Conservation (phyloP, 2,888 invertebrate species). For the Drosophila nr. medialis region DNA sequence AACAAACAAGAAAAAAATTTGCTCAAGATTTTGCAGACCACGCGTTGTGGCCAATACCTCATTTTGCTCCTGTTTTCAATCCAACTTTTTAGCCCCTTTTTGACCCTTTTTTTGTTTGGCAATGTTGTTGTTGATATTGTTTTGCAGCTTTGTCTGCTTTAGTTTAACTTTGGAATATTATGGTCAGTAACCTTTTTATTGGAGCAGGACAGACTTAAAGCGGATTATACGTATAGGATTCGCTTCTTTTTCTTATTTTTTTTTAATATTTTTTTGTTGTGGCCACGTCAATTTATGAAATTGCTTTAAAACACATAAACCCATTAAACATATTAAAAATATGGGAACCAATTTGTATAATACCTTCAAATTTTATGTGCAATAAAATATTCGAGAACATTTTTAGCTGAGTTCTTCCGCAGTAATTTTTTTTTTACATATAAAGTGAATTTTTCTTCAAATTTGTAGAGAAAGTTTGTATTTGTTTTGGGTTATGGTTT, state of each 20-base stretch:
- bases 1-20: slow-evolving; percentile 45
- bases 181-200: slow-evolving; percentile 42
- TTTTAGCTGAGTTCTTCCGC: neutral
- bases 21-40: slow-evolving; percentile 49
- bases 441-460: slow-evolving; percentile 13
- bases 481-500: neutral
- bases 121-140: slow-evolving; percentile 49
- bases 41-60: slow-evolving; percentile 32
- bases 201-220: slow-evolving; percentile 40
- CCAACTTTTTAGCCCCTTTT: neutral
- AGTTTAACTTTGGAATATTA: slow-evolving; percentile 56
- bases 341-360: neutral
- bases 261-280: neutral
- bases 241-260: neutral
- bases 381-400: neutral
- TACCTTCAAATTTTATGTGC: neutral
- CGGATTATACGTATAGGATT: slow-evolving; percentile 59
- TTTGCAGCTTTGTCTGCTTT: slow-evolving; percentile 48
- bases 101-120: slow-evolving; percentile 6
- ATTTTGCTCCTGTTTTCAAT: slow-evolving; percentile 14
- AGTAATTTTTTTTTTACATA: slow-evolving; percentile 2
- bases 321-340: slow-evolving; percentile 24
- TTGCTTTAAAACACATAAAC: slow-evolving; percentile 17
- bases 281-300: slow-evolving; percentile 32
- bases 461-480: neutral